phyloP scores from a whole-genome alignment of 2,888 invertebrate genomes.

The Eumacrocentrus americanus region DNA sequence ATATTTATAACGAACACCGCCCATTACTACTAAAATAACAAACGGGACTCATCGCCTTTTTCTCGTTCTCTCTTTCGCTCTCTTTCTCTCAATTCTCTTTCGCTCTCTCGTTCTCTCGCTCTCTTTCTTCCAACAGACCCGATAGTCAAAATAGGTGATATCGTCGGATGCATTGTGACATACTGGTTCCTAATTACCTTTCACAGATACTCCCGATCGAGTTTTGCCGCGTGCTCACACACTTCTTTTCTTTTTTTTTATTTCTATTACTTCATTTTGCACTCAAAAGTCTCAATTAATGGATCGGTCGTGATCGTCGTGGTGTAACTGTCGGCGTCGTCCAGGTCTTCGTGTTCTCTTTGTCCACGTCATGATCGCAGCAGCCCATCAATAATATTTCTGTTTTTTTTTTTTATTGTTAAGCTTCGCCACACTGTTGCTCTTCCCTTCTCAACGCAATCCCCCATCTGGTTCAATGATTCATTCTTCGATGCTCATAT shows the following conservation, averaged over 20 bases:
- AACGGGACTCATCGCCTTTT: conserved; percentile 51
- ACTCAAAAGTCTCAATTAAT: conserved; percentile 32
- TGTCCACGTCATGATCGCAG: conserved; percentile 14
- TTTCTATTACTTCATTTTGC: conserved; percentile 24
- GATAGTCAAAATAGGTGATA: conserved; percentile 56
- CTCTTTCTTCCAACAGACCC: conserved; percentile 45
- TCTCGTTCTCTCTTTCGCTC: not conserved
- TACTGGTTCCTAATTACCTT: conserved; percentile 37
- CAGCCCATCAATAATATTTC: conserved; percentile 5
- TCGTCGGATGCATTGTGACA: conserved; percentile 55
- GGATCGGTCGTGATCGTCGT: conserved; percentile 28
- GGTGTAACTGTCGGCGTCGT: conserved; percentile 35
- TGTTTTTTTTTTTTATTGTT: conserved; percentile 18
- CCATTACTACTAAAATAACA: conserved; percentile 61
- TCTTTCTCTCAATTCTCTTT: conserved; percentile 28
- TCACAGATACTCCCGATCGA: conserved; percentile 27
- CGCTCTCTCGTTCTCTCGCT: conserved; percentile 16
- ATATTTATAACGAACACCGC: conserved; percentile 62
- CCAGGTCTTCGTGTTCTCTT: conserved; percentile 29
- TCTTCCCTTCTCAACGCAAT: not conserved
- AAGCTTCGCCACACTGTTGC: not conserved
- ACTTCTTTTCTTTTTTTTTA: conserved; percentile 22
- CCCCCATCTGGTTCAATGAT: not conserved
- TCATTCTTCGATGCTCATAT: conserved; percentile 31
- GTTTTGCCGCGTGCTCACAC: conserved; percentile 19